These are phyloP conservation scores for Apotomis capreana DNA, from an alignment of 2,888 invertebrate genomes.

Conservation along the genomic window DNA sequence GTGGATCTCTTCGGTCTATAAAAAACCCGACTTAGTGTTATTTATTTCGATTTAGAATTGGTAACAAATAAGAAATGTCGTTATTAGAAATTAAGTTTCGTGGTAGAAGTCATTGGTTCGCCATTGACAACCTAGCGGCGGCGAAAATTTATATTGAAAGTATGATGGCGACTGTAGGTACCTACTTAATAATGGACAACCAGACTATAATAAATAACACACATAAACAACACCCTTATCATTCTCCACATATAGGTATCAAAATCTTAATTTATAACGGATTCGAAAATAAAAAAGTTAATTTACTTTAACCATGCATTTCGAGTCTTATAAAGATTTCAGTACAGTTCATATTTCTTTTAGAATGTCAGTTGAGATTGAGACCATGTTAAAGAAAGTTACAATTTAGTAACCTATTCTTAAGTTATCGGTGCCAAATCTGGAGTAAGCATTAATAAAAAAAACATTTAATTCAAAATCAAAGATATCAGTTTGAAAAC, in stretches of 20 bases:
- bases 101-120: no score
- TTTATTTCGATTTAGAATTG: no score
- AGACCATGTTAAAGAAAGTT: background rate
- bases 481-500: background rate
- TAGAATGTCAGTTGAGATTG: background rate
- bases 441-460: conserved; percentile 18
- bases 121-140: no score
- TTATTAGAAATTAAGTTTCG: no score
- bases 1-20: no score
- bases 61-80: no score
- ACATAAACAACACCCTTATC: background rate
- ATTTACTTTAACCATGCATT: background rate
- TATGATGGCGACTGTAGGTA: no score
- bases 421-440: conserved; percentile 29
- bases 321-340: background rate
- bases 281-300: background rate
- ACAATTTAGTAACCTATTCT: background rate
- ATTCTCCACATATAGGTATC: background rate
- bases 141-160: no score
- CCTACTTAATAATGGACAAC: background rate
- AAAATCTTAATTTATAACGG: background rate
- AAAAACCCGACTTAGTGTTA: no score
- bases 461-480: background rate
- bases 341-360: background rate
- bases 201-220: background rate